A percentile compares a stretch with the other conserved stretches of the same genome.
Conservation (phyloP, 2,888 invertebrate species). For the Bimastos eiseni region DNA sequence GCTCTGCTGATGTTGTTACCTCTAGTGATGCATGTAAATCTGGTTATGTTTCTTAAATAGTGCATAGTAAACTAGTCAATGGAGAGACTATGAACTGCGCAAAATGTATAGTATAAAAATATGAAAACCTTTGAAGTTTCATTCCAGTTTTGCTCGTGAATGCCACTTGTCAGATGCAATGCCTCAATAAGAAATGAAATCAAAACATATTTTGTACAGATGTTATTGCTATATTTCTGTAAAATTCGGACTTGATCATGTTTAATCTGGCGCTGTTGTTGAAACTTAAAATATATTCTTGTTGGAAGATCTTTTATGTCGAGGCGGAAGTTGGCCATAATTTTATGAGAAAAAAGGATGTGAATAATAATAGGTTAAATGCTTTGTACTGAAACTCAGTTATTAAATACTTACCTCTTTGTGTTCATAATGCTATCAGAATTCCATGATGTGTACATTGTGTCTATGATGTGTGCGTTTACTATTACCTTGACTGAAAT, state of each 20-base stretch:
- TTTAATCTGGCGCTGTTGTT: neutral
- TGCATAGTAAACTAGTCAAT: neutral
- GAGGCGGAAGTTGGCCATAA: neutral
- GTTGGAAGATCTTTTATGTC: neutral
- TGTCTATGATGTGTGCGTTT: neutral
- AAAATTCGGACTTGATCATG: neutral
- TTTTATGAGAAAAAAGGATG: neutral
- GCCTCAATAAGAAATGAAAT: neutral
- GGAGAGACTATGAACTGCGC: neutral
- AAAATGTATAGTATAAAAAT: neutral
- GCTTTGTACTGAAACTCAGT: neutral
- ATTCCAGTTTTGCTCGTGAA: neutral
- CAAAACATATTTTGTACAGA: neutral
- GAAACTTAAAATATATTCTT: neutral
- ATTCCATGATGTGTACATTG: neutral
- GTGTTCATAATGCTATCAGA: constrained; percentile 10
- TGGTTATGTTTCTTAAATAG: neutral
- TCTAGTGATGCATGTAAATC: neutral
- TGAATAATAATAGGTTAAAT: too few relatives aligned
- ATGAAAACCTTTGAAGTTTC: neutral
- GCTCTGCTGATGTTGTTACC: neutral
- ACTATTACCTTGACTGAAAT: neutral
- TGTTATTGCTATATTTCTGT: neutral
- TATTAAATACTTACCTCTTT: neutral
- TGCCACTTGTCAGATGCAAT: neutral